Evolutionary conservation across 2,888 invertebrate species (phyloP).

Genomic region (Graphium colonna): DNA sequence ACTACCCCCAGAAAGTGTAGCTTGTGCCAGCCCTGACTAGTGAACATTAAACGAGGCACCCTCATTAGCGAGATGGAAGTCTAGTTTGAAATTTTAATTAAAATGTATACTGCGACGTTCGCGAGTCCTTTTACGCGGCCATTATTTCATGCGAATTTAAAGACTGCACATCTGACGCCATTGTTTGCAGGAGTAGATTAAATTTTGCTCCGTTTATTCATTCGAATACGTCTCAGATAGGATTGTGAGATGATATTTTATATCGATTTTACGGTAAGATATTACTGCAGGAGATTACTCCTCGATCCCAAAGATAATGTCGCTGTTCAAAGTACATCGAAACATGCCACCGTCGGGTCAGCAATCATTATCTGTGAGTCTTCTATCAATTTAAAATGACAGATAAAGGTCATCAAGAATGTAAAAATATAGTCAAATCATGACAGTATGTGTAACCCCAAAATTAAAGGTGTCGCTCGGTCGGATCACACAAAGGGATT

Average conservation of each 20-base stretch:
- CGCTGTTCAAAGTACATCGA: slow-evolving; percentile 34
- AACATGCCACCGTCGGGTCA: slow-evolving; percentile 50
- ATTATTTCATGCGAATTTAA: slow-evolving; percentile 21
- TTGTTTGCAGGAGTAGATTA: slow-evolving; percentile 15
- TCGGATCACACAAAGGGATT: background rate
- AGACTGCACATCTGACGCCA: slow-evolving; percentile 9
- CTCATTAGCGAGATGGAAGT: slow-evolving; percentile 52
- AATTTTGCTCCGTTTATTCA: slow-evolving; percentile 4
- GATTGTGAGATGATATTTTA: background rate
- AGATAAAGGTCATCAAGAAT: too few species aligned
- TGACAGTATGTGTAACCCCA: background rate
- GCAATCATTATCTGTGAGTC: too few species aligned
- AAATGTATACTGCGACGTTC: slow-evolving; percentile 26
- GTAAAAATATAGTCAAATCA: too few species aligned
- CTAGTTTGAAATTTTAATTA: slow-evolving; percentile 36
- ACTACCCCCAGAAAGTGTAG: background rate
- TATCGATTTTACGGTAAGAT: background rate
- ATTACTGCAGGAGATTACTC: background rate
- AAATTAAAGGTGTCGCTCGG: background rate
- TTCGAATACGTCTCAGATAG: background rate
- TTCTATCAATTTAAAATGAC: too few species aligned
- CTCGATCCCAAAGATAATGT: slow-evolving; percentile 20
- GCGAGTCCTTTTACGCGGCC: slow-evolving; percentile 12
- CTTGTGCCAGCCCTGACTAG: slow-evolving; percentile 22
- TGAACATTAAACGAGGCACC: slow-evolving; percentile 41